A percentile compares a stretch with the other conserved stretches of the same genome.
phyloP scores from a whole-genome alignment of 2,797 vertebrate genomes.

The Phataginus tricuspis region DNA sequence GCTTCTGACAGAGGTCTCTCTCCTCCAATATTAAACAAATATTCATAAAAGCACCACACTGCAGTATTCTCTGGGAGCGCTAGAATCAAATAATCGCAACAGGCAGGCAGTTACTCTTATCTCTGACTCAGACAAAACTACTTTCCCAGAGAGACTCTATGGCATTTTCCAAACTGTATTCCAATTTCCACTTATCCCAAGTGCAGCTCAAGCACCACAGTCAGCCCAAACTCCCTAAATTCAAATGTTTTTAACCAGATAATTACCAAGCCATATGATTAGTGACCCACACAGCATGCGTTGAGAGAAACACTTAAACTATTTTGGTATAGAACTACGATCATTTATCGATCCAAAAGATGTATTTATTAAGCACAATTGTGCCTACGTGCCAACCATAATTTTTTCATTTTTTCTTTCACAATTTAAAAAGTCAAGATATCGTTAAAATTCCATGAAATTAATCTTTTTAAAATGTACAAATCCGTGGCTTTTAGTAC shows the following conservation, averaged over 20 bases:
- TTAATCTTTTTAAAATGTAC: neutral
- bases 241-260: neutral
- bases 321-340: neutral
- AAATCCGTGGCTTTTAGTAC: neutral
- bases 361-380: neutral
- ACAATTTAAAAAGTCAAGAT: neutral
- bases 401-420: neutral
- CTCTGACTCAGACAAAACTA: slow-evolving; percentile 31
- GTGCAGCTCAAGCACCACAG: neutral
- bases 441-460: neutral
- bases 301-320: neutral
- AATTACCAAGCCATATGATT: neutral
- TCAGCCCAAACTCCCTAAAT: neutral
- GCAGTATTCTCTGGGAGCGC: neutral
- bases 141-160: neutral
- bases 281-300: neutral
- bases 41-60: neutral
- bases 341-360: neutral
- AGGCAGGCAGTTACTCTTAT: neutral
- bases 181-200: neutral
- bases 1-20: neutral
- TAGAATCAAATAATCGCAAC: neutral
- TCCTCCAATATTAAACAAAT: neutral
- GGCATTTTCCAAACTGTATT: neutral
- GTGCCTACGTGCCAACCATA: neutral